Base-by-base conservation (phyloP, 2,113 vertebrate genomes). In the Protobothrops flavoviridis region DNA sequence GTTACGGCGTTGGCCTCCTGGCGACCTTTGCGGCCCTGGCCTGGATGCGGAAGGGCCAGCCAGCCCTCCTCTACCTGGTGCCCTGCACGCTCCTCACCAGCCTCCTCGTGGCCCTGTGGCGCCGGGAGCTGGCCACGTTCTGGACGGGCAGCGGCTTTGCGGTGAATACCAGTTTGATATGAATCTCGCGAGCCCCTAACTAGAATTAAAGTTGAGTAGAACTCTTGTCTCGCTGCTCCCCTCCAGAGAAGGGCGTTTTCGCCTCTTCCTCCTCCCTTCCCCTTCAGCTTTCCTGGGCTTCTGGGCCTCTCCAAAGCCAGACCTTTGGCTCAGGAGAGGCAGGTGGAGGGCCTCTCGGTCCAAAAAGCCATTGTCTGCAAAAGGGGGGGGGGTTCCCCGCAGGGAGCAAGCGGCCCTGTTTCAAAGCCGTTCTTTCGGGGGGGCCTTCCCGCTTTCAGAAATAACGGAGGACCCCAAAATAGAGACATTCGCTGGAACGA, bases 111-210 rank as follows among this genome's bases (percentile, higher is more conserved):
- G 99, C 99, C 5, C 98, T 99, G 91, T 99, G 98, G 98, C 99
- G 99, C 95, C 98, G 95, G 96, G 99, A 99, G 96, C 96, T 99
- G 91, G 96, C 97, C 61, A 97, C 98, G 97, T 99, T 99, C 98
- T 99, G 99, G 99, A 99, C 98, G 7, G 99, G 99, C 97, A 99
- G 98, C 97, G 98, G 98, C 98, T 99, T 99, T 99, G 99, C 98
- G 99, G 99, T 99, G 99, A 99, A 99, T 99, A 99, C 98, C 99
- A 97, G 98, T 99, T 99, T 99, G 98, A 98, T 99, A 98, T 99
- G 98, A 99, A 97, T 98, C 98, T 97, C 96, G 97, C 97, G 97
- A 97, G n/a, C 55, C 97, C 98, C 96, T 98, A 98, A 97, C 98
- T 98, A 98, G 97, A 97, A 96, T 97, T 98, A 97, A 98, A 99